A percentile compares a stretch with the other conserved stretches of the same genome.
Evolutionary conservation across 2,113 vertebrate genomes (phyloP).

Genomic region (Callionymus lyra): DNA sequence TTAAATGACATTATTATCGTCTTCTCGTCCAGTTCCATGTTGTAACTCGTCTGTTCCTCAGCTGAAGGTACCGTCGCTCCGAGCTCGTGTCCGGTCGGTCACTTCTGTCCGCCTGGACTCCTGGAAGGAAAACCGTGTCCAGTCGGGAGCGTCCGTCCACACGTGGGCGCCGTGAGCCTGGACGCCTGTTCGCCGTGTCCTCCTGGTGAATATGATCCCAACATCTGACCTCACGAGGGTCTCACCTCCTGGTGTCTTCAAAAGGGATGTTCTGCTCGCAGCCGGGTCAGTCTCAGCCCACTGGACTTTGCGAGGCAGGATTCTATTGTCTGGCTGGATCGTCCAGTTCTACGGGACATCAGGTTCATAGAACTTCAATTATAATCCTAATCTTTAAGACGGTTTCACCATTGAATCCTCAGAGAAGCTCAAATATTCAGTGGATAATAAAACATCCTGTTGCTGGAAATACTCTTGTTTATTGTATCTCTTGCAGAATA

Average conservation of each 20-base stretch:
- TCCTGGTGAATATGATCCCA: conserved; percentile 58
- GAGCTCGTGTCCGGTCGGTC: conserved; percentile 63
- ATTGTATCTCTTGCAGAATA: conserved; percentile 56
- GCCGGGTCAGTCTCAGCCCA: conserved; percentile 68
- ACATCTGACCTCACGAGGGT: not conserved
- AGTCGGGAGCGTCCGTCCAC: conserved; percentile 71
- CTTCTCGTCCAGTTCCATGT: no score
- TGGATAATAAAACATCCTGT: no score
- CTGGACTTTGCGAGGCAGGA: conserved; percentile 74
- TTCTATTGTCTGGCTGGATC: conserved; percentile 75
- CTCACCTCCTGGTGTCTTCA: conserved; percentile 10
- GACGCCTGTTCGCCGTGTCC: conserved; percentile 75
- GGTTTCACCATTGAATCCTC: no score
- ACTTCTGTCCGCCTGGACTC: conserved; percentile 75
- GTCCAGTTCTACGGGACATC: conserved; percentile 64
- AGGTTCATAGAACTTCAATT: conserved; percentile 43
- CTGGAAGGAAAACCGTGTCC: conserved; percentile 69
- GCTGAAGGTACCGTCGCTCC: conserved; percentile 53
- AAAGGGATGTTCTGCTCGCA: conserved; percentile 81
- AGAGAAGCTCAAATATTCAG: no score
- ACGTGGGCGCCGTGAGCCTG: conserved; percentile 52
- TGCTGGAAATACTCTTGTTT: no score
- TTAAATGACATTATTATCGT: no score
- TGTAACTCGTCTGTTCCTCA: conserved; percentile 22
- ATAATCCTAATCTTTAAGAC: no score